Evolutionary conservation across 2,113 vertebrate species (phyloP).

Genomic region (Entomyzon cyanotis): DNA sequence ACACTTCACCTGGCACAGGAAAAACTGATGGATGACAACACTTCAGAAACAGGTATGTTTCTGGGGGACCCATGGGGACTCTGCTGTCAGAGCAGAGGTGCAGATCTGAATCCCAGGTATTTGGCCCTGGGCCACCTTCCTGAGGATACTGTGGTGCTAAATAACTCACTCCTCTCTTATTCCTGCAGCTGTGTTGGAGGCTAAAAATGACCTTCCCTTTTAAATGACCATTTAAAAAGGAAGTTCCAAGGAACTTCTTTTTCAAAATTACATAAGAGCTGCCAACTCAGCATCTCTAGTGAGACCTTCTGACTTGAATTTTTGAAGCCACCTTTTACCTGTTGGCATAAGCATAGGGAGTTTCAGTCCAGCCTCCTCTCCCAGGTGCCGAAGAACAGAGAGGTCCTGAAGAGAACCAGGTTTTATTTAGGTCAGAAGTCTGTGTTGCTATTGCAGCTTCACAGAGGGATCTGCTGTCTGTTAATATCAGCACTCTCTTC

Average conservation of each 20-base stretch:
- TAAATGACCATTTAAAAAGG: neutral
- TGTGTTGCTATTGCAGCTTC: neutral
- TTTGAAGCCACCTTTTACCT: neutral
- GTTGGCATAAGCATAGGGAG: neutral
- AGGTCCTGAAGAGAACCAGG: neutral
- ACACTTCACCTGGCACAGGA: slow-evolving; percentile 68
- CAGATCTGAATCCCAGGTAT: neutral
- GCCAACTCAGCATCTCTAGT: neutral
- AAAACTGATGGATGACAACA: slow-evolving; percentile 70
- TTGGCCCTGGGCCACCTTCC: neutral
- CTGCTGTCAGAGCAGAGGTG: neutral
- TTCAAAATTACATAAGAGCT: neutral
- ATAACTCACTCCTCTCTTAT: neutral
- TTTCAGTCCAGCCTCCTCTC: neutral
- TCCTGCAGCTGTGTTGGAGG: neutral
- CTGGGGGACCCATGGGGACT: neutral
- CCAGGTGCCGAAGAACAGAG: neutral
- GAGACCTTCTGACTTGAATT: neutral
- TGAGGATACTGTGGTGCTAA: neutral
- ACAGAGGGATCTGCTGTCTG: neutral
- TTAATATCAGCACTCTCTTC: neutral
- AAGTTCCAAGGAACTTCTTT: neutral
- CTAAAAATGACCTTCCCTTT: neutral
- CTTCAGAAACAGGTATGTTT: slow-evolving; percentile 74
- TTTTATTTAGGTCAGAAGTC: neutral